Conservation (phyloP, 2,888 invertebrate species). For the Paralinhomoeus sp. region DNA sequence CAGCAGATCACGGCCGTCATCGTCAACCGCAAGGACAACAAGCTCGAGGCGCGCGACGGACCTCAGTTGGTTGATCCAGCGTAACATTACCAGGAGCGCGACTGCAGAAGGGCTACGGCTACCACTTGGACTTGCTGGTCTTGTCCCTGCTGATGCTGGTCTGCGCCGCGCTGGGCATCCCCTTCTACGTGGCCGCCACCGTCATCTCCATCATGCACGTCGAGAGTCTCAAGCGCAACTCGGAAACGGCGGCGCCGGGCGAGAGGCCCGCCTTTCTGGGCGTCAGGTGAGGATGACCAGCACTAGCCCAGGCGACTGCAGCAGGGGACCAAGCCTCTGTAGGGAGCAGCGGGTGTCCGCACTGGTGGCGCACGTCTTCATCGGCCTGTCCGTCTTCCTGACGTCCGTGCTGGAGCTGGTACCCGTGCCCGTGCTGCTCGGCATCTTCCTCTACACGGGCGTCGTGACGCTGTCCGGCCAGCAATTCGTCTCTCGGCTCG, state of each 20-base stretch:
- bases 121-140: no score
- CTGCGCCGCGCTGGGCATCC: constrained; percentile 61
- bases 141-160: constrained; percentile 57
- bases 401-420: constrained; percentile 23
- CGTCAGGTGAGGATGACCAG: constrained; percentile 22
- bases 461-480: constrained; percentile 27
- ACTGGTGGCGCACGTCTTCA: constrained; percentile 49
- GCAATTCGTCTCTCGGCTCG: constrained; percentile 18
- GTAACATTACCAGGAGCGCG: no score
- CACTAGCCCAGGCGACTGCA: no score
- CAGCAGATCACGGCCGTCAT: no score
- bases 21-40: no score
- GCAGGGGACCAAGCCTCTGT: no score
- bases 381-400: constrained; percentile 30
- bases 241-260: constrained; percentile 63
- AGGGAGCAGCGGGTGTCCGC: constrained; percentile 51
- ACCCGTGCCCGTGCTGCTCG: constrained; percentile 31
- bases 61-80: no score
- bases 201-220: constrained; percentile 75
- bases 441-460: constrained; percentile 32
- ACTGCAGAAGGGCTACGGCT: no score
- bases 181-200: constrained; percentile 75
- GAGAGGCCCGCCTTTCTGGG: constrained; percentile 52
- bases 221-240: constrained; percentile 64
- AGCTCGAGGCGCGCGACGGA: no score